phyloP scores from a whole-genome alignment of 2,797 vertebrate genomes.

The Myotis vivesi region DNA sequence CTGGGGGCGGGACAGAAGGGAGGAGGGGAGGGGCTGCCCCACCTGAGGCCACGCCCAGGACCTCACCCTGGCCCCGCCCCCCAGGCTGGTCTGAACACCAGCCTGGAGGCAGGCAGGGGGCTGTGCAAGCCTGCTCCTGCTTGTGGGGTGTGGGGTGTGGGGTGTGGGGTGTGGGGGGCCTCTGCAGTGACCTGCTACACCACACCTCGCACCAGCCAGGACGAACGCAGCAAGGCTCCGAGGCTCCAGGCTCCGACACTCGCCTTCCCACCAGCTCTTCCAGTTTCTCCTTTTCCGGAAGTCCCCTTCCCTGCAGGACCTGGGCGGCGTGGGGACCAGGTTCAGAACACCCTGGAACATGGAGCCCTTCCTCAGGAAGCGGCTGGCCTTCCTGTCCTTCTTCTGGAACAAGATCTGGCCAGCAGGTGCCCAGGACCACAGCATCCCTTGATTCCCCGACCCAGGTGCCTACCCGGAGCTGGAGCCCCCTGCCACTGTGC shows the following conservation, averaged over 20 bases:
- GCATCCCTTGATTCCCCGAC: slow-evolving; percentile 55
- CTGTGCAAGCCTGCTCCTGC: neutral
- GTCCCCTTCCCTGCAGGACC: neutral
- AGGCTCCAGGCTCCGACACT: neutral
- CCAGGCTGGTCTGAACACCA: neutral
- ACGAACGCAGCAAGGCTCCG: accelerated
- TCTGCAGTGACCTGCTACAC: neutral
- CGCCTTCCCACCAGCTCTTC: neutral
- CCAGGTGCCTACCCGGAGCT: slow-evolving; percentile 4
- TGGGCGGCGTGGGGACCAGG: neutral
- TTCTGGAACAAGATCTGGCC: slow-evolving; percentile 94
- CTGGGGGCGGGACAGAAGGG: neutral
- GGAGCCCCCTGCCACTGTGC: slow-evolving; percentile 78
- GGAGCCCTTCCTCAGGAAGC: slow-evolving; percentile 91
- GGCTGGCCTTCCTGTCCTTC: slow-evolving; percentile 86
- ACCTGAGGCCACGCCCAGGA: neutral
- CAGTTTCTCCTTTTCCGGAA: neutral
- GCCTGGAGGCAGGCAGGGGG: neutral
- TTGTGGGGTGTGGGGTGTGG: neutral
- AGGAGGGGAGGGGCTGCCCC: too few species aligned
- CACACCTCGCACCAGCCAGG: neutral
- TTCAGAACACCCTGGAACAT: slow-evolving; percentile 68
- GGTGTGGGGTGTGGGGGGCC: neutral
- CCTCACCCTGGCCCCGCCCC: neutral
- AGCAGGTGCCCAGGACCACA: slow-evolving; percentile 58